Percentiles rank a stretch among this genome's conserved stretches.
These are phyloP conservation scores for Epiblema foenella DNA, from an alignment of 2,888 invertebrate species.

Conservation along the genomic window DNA sequence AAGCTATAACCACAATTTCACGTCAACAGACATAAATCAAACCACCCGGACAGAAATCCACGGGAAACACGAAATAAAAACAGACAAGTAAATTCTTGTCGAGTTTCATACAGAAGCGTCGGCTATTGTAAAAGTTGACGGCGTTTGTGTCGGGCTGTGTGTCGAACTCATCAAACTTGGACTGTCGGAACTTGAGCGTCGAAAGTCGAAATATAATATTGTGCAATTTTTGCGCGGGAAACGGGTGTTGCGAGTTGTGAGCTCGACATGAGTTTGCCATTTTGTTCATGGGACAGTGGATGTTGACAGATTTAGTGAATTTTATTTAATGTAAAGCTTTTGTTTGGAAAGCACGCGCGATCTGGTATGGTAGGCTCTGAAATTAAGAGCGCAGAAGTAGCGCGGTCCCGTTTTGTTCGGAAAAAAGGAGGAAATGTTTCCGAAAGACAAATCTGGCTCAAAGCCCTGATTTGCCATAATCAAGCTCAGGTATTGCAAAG, in stretches of 20 bases:
- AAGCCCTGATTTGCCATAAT: too few relatives aligned
- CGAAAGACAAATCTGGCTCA: too few relatives aligned
- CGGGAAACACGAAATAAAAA: conserved; percentile 38
- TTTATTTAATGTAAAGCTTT: background rate
- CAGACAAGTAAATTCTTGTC: conserved; percentile 50
- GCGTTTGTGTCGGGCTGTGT: conserved; percentile 55
- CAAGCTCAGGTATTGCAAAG: too few relatives aligned
- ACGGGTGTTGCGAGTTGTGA: conserved; percentile 47
- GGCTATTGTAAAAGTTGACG: conserved; percentile 62
- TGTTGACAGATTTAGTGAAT: background rate
- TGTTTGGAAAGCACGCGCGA: too few relatives aligned
- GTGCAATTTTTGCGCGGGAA: conserved; percentile 51
- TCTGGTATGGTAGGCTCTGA: too few relatives aligned
- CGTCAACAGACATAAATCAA: conserved; percentile 30
- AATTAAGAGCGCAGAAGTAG: too few relatives aligned
- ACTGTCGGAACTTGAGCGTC: conserved; percentile 51
- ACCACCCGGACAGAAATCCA: conserved; percentile 19
- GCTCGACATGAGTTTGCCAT: conserved; percentile 43
- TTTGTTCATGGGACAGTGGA: conserved; percentile 20
- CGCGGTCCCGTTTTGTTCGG: too few relatives aligned
- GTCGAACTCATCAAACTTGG: conserved; percentile 75
- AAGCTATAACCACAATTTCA: background rate
- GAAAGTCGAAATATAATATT: too few relatives aligned
- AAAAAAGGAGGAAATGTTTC: too few relatives aligned
- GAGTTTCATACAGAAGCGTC: conserved; percentile 60